phyloP scores from a whole-genome alignment of 2,888 invertebrate species.

The Erebia aethiops region DNA sequence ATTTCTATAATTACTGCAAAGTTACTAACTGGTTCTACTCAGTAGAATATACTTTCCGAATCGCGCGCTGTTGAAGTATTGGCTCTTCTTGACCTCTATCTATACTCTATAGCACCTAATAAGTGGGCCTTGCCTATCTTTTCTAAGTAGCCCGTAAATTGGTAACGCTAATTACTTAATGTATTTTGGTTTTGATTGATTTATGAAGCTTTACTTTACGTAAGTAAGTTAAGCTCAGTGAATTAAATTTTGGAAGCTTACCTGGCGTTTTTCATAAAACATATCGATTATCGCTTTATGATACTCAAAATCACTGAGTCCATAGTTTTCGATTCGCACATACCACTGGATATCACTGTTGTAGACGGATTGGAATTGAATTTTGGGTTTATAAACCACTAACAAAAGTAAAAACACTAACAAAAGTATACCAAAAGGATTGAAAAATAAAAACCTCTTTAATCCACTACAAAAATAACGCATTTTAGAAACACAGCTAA shows the following conservation, averaged over 20 bases:
- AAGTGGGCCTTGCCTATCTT: too few relatives aligned
- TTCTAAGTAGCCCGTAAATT: too few relatives aligned
- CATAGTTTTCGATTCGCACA: conserved; percentile 8
- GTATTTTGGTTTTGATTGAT: too few relatives aligned
- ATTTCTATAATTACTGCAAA: too few relatives aligned
- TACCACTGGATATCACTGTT: conserved; percentile 10
- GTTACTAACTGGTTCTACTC: too few relatives aligned
- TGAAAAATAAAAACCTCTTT: conserved; percentile 21
- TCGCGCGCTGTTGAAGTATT: too few relatives aligned
- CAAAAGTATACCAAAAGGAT: conserved; percentile 30
- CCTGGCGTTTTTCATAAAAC: conserved; percentile 50
- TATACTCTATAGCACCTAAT: too few relatives aligned
- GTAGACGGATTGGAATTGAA: conserved; percentile 2
- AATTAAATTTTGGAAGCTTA: conserved; percentile 39
- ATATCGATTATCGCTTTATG: conserved; percentile 40
- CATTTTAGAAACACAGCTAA: neutral
- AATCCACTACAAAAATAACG: conserved; percentile 11
- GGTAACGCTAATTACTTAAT: too few relatives aligned
- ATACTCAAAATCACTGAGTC: conserved; percentile 7
- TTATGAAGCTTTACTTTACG: too few relatives aligned
- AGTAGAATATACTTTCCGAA: too few relatives aligned
- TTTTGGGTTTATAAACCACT: conserved; percentile 28
- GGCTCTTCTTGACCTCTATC: too few relatives aligned
- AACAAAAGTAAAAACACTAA: conserved; percentile 32
- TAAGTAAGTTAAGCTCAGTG: neutral